phyloP scores from a whole-genome alignment of 2,113 vertebrate genomes.

The Podocnemis expansa region DNA sequence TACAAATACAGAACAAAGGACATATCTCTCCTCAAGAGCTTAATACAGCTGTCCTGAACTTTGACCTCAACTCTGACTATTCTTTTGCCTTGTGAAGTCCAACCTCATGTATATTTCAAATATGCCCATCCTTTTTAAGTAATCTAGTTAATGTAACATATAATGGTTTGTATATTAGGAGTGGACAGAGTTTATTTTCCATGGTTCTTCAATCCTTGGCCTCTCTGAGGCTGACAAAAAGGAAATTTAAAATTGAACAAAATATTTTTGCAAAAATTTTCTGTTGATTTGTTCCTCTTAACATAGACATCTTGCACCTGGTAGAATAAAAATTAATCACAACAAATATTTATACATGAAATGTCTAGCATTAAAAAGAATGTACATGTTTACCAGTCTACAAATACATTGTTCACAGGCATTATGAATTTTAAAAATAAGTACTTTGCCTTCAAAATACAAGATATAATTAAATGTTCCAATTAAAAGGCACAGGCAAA shows the following conservation, averaged over 20 bases:
- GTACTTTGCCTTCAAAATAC: not conserved
- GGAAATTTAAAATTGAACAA: not conserved
- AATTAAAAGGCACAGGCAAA: conserved; percentile 14
- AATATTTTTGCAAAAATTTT: not conserved
- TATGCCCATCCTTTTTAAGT: not conserved
- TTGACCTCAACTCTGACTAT: not conserved
- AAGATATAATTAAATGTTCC: not conserved
- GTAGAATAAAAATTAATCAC: not conserved
- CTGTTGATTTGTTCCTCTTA: not conserved
- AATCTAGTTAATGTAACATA: not conserved
- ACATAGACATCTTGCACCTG: not conserved
- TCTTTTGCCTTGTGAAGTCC: not conserved
- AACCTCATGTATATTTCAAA: not conserved
- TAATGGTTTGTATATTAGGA: not conserved
- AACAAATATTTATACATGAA: not conserved
- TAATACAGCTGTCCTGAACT: not conserved
- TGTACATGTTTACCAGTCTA: not conserved
- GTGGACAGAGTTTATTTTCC: not conserved
- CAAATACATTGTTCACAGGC: not conserved
- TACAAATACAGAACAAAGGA: not conserved
- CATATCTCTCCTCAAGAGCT: not conserved
- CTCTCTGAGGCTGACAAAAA: not conserved
- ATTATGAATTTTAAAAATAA: not conserved
- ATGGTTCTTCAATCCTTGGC: not conserved
- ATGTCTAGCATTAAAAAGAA: not conserved